phyloP scores from a whole-genome alignment of 2,888 invertebrate genomes.

The Synanthedon myopaeformis region DNA sequence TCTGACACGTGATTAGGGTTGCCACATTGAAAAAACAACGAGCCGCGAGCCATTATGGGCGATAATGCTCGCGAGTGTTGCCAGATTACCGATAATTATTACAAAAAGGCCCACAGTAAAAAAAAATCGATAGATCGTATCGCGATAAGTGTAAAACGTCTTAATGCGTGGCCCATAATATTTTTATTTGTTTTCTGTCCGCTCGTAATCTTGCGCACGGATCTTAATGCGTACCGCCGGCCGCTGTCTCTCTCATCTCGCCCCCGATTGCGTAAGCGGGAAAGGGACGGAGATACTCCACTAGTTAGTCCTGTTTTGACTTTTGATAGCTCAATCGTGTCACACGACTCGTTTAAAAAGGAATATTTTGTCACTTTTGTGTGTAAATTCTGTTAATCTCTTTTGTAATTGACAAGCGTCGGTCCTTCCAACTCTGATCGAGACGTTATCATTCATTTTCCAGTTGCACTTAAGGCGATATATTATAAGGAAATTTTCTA shows the following conservation, averaged over 20 bases:
- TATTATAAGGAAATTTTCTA: no score
- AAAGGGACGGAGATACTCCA: constrained; percentile 25
- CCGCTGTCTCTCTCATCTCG: constrained; percentile 24
- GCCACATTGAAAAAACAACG: constrained; percentile 52
- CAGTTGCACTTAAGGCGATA: no score
- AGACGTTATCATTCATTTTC: background rate
- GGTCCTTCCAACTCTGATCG: background rate
- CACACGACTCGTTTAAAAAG: constrained; percentile 22
- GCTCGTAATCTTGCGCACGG: constrained; percentile 33
- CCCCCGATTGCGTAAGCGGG: constrained; percentile 11
- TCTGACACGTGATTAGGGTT: constrained; percentile 69
- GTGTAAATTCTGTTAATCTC: background rate
- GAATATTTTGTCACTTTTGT: constrained; percentile 36
- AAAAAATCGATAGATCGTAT: constrained; percentile 44
- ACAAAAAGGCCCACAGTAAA: constrained; percentile 35
- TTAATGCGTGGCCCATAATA: constrained; percentile 61
- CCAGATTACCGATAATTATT: constrained; percentile 69
- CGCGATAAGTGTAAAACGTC: constrained; percentile 57
- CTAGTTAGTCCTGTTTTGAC: constrained; percentile 32
- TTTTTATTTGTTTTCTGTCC: constrained; percentile 62
- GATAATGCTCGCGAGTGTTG: constrained; percentile 51
- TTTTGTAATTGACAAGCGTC: background rate
- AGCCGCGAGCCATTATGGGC: constrained; percentile 52
- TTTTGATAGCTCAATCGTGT: constrained; percentile 50
- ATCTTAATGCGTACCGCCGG: constrained; percentile 43